Evolutionary conservation across 2,797 vertebrate species (phyloP).

Genomic region (Sebastolobus altivelis): DNA sequence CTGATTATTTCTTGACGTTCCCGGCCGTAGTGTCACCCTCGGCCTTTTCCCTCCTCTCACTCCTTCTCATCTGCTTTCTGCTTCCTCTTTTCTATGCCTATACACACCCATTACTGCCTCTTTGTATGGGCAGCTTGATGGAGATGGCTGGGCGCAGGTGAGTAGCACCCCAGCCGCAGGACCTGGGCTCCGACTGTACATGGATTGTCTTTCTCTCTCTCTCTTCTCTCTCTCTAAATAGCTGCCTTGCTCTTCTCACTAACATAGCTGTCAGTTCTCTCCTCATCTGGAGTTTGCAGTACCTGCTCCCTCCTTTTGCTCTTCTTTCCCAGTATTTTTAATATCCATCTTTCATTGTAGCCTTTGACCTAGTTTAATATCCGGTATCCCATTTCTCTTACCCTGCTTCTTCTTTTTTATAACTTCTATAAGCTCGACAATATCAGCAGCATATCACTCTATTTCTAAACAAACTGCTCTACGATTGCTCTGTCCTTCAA

Average conservation of each 20-base stretch:
- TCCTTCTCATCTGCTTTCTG: conserved; percentile 72
- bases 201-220: conserved; percentile 27
- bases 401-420: background rate
- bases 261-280: conserved; percentile 40
- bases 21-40: conserved; percentile 22
- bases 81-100: conserved; percentile 76
- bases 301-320: conserved; percentile 33
- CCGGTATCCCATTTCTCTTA: conserved; percentile 17
- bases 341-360: conserved; percentile 8
- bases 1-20: conserved; percentile 18
- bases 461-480: conserved; percentile 7
- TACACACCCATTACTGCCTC: conserved; percentile 77
- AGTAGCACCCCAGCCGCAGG: conserved; percentile 65
- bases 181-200: conserved; percentile 43
- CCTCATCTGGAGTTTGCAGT: conserved; percentile 38
- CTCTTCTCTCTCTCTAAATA: conserved; percentile 24
- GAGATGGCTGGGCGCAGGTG: conserved; percentile 77
- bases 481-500: background rate
- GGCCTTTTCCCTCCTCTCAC: conserved; percentile 39
- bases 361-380: conserved; percentile 12
- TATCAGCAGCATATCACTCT: conserved; percentile 58
- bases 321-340: conserved; percentile 19
- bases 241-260: conserved; percentile 38
- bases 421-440: conserved; percentile 50
- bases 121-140: conserved; percentile 79